Base-by-base conservation (phyloP, 2,888 invertebrate species). In the Melikaiella ostensackeni region DNA sequence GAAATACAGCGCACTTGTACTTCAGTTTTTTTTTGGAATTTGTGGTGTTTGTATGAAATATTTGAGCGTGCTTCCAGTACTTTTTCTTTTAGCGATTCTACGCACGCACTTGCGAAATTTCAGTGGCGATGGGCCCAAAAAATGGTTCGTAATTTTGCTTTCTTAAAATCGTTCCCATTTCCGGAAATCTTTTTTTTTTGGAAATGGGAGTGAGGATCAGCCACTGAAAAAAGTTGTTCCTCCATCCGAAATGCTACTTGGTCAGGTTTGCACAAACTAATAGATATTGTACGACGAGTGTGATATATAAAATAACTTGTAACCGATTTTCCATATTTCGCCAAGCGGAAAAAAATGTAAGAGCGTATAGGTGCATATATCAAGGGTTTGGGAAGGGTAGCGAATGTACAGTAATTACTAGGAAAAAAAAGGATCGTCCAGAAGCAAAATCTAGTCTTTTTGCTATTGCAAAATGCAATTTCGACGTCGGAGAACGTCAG, bases 261-360 rank as follows among this genome's bases (percentile, higher is more conserved):
- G 70, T 70, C 70, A 70, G 46, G 33, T 70, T 70, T 55, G 70
- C 70, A 70, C 70, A 70, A 70, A 70, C 50, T 70, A 70, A 55
- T 70, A 70, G 50, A 70, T 70, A 55, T 50, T 70, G 50, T 70
- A 70, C 30, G 50, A 70, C 50, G 50, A 70, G 70, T 70, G 70
- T 70, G 70, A 70, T 70, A 70, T 70, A 70, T 70, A 70, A 70
- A 70, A 70, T 70, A 70, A 70, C 70, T 70, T 70, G 70, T 70
- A 70, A 70, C 50, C 50, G 33, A 70, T 70, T 70, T 70, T 70
- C 50, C 70, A 50, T 70, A 70, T 70, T 70, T 70, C 70, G 70
- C 70, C 50, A 70, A 70, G 70, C 70, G 70, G 70, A 46, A 70
- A 70, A 70, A 70, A 70, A 50, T 33, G 30, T 33, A 70, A 70